Base-by-base conservation (phyloP, 2,113 vertebrate genomes). In the Poicephalus meyeri region DNA sequence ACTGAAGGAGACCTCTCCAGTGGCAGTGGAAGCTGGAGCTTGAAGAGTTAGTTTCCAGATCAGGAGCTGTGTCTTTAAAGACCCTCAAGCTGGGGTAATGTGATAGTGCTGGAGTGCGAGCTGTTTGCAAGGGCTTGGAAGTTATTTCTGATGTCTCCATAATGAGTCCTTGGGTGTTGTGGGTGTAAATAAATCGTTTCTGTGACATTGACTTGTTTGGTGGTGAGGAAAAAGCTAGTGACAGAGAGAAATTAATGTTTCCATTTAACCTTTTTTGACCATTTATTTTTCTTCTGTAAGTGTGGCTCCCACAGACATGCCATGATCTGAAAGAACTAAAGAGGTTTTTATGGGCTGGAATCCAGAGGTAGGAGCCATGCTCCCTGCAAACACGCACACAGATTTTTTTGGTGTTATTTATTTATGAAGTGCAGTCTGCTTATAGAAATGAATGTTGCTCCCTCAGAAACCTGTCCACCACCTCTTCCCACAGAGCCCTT, bases 311-410 rank as follows among this genome's bases (percentile, higher is more conserved):
- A 24, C 29, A 50, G 16, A 8, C 35, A 17, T 41, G 18, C 52
- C 10, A 9, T 64, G 58, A 58, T 60, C 68, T 88, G 46, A 64
- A 58, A 21, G 42, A 92, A 26, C 44, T 66, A 7, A 71, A 76
- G 50, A 56, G 33, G 33, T 83, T 60, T 89, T 60, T 47, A 28
- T 17, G 23, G 42, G 33, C 20, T 31, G 77, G 35, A 39, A n/a
- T 47, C 33, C 46, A 63, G 47, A 76, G 31, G 63, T n/a, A 3
- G 65, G 56, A 89, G 23, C 69, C 31, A 4, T 25, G 16, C 8
- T 71, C 13, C 3, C 0, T 24, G 31, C 44, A 79, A 85, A 68
- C 2, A 26, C 2, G 0, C 1, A 0, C 8, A 19, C 29, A 41
- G n/a, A 4, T 35, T 8, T 63, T 60, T 61, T 25, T 24, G 6